Base-by-base conservation (phyloP, 2,113 vertebrate genomes). In the Zosterops borbonicus region DNA sequence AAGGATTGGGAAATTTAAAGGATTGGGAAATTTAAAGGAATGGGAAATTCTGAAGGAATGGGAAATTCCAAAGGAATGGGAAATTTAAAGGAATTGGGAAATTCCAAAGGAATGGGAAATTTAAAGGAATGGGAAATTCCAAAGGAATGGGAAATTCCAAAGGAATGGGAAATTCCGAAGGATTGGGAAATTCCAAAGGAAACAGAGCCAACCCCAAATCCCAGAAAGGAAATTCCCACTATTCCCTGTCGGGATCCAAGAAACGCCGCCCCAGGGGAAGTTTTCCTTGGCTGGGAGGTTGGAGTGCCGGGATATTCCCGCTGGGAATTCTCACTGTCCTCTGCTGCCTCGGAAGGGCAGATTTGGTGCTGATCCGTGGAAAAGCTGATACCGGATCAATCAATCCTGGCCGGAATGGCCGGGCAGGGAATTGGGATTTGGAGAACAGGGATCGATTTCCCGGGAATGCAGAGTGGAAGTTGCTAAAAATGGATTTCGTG, bases 251-350 rank as follows among this genome's bases (percentile, higher is more conserved):
- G 1, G 31, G 35, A 10, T 71, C 11, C 46, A 47, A 22, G 19
- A 12, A 47, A 22, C 5, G 46, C 46, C 21, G 21, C 46, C 46
- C 46, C 21, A 11, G 21, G 21, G 46, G 74, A 58, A 23, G 14
- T 18, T 49, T 22, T 22, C 18, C 16, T 0, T 9, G 68, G 0
- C 1, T 2, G 44, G 70, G 52, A 37, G 37, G 62, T 13, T 9
- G 8, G 41, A 19, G 17, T 0, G 8, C 35, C 0, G 2, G 9
- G 62, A 21, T 12, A 6, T 16, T 68, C 62, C 60, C 4, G 0
- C 3, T 7, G 37, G 50, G 18, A 23, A 29, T 41, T 31, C 3
- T 2, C 19, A 0, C 41, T 23, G 41, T 44, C 83, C 75, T 74
- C 83, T 35, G 42, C 42, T 1, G 4, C 1, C 33, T 10, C 2